Evolutionary conservation across 2,888 invertebrate species (phyloP).

Genomic region (Apomyelois bistriatella): DNA sequence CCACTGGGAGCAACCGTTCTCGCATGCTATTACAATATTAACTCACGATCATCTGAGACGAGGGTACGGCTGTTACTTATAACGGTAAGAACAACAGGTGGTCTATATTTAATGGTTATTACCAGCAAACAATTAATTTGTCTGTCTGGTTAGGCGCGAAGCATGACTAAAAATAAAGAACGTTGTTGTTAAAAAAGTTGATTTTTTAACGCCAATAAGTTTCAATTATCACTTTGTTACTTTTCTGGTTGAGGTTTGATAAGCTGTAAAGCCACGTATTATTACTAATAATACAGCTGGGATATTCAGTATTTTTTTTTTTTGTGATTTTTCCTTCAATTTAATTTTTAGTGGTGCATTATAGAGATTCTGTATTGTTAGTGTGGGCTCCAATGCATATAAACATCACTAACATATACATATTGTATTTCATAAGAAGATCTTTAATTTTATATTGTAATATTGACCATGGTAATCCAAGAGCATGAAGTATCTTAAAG

Average conservation of each 20-base stretch:
- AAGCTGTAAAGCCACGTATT: too few species aligned
- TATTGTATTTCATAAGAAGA: not conserved
- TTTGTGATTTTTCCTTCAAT: too few species aligned
- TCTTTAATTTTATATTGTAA: too few species aligned
- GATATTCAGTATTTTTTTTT: too few species aligned
- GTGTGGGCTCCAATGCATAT: not conserved
- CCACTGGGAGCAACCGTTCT: not conserved
- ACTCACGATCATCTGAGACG: conserved; percentile 12
- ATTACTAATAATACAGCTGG: too few species aligned
- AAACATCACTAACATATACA: not conserved
- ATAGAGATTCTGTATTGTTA: too few species aligned
- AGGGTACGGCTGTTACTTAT: conserved; percentile 22
- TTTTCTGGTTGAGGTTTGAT: too few species aligned
- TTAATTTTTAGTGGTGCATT: too few species aligned
- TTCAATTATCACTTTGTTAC: too few species aligned
- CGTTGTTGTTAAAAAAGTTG: not conserved
- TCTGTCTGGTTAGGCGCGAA: conserved; percentile 36
- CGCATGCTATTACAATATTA: conserved; percentile 11
- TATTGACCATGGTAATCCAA: too few species aligned
- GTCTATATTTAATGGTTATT: conserved; percentile 60
- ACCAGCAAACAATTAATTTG: conserved; percentile 60
- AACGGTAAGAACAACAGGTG: conserved; percentile 49
- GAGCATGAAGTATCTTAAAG: too few species aligned
- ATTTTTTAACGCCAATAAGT: too few species aligned
- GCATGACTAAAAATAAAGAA: not conserved